Percentiles rank a stretch among this genome's conserved stretches.
phyloP scores from a whole-genome alignment of 1,140 invertebrate genomes.

The Tetraneura akinire region DNA sequence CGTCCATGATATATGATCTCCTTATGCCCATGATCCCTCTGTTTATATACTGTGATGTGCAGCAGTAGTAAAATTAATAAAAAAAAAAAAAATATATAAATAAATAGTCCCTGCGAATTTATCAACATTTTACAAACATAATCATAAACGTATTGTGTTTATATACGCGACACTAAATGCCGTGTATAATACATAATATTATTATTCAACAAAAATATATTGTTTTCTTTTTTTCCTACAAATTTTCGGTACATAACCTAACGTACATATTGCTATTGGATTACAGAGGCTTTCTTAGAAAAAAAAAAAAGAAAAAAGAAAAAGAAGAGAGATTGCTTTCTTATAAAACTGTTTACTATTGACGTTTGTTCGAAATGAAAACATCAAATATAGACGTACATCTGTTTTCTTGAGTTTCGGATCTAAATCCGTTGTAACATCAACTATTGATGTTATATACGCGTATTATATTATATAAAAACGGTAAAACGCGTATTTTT shows the following conservation, averaged over 20 bases:
- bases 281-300: background rate
- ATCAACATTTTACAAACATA: too few species aligned
- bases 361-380: background rate
- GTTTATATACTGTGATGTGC: too few species aligned
- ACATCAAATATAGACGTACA: constrained; percentile 16
- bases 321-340: background rate
- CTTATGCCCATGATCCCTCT: too few species aligned
- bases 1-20: too few species aligned
- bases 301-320: background rate
- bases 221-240: background rate
- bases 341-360: background rate
- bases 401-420: background rate
- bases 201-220: background rate
- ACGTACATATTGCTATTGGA: background rate
- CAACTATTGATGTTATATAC: background rate
- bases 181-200: too few species aligned
- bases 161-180: too few species aligned
- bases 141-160: too few species aligned
- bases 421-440: constrained; percentile 21
- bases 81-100: too few species aligned
- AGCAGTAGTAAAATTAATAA: too few species aligned
- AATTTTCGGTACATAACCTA: background rate
- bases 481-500: constrained; percentile 16
- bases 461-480: too few species aligned
- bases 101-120: too few species aligned